Percentiles rank a stretch among this genome's conserved stretches.
These are phyloP conservation scores for Campylorhamphus procurvoides DNA, from an alignment of 2,113 vertebrate species.

Conservation along the genomic window DNA sequence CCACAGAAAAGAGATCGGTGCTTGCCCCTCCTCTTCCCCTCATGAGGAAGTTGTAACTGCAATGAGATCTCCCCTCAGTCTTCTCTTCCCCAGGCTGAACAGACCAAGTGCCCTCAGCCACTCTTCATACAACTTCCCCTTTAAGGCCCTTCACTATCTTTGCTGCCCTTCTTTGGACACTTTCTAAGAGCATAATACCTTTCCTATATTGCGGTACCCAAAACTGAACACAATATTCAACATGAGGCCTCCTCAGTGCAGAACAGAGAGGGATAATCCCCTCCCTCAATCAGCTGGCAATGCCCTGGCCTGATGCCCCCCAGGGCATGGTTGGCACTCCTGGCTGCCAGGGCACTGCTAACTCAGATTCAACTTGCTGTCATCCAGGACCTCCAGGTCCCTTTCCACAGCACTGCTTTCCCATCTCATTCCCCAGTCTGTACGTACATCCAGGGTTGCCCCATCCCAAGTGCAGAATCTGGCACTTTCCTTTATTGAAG, in stretches of 20 bases:
- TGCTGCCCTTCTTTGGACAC: not conserved
- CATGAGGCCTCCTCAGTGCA: not conserved
- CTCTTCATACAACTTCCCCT: not conserved
- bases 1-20: not conserved
- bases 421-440: not conserved
- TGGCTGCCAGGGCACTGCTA: not conserved
- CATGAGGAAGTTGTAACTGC: not conserved
- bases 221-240: too few species aligned
- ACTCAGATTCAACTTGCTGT: not conserved
- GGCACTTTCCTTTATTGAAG: not conserved
- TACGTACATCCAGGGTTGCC: too few species aligned
- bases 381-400: not conserved
- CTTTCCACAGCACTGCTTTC: not conserved
- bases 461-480: not conserved
- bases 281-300: too few species aligned
- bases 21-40: not conserved
- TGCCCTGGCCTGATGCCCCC: not conserved
- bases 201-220: too few species aligned
- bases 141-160: not conserved
- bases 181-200: not conserved
- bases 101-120: not conserved
- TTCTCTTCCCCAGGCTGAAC: not conserved
- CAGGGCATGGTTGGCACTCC: not conserved
- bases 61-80: not conserved
- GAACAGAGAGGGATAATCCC: not conserved